Percentiles rank a stretch among this genome's conserved stretches.
Evolutionary conservation across 2,113 vertebrate species (phyloP).

Genomic region (Gracilinanus agilis): DNA sequence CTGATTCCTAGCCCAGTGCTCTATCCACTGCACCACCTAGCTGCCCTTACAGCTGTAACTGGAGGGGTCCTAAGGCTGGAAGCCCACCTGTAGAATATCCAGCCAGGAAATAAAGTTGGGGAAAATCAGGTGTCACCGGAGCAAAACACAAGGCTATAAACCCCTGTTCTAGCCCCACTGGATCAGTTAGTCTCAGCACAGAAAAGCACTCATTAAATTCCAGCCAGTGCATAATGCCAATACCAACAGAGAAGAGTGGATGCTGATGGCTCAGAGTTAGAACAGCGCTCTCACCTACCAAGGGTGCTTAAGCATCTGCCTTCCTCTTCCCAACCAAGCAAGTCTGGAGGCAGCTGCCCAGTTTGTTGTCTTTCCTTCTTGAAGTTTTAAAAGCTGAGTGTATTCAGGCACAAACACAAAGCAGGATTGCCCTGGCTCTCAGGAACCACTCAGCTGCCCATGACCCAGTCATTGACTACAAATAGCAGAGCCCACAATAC

Average conservation of each 20-base stretch:
- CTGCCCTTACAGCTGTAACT: not conserved
- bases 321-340: slow-evolving; percentile 41
- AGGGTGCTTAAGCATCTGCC: not conserved
- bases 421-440: slow-evolving; percentile 61
- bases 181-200: not conserved
- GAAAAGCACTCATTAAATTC: slow-evolving; percentile 49
- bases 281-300: not conserved
- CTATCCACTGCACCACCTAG: no score
- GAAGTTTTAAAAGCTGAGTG: slow-evolving; percentile 69
- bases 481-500: slow-evolving; percentile 62
- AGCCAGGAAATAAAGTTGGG: not conserved
- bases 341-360: slow-evolving; percentile 69
- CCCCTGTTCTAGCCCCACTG: not conserved
- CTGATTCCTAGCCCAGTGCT: no score
- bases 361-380: slow-evolving; percentile 75
- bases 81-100: not conserved
- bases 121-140: slow-evolving; percentile 30
- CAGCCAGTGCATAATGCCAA: slow-evolving; percentile 23
- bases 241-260: not conserved
- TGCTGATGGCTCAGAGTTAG: not conserved
- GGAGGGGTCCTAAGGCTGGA: not conserved
- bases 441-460: slow-evolving; percentile 50
- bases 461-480: slow-evolving; percentile 68
- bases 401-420: slow-evolving; percentile 69
- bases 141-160: not conserved